Conservation (phyloP, 2,797 vertebrate species). For the Momotus momota region DNA sequence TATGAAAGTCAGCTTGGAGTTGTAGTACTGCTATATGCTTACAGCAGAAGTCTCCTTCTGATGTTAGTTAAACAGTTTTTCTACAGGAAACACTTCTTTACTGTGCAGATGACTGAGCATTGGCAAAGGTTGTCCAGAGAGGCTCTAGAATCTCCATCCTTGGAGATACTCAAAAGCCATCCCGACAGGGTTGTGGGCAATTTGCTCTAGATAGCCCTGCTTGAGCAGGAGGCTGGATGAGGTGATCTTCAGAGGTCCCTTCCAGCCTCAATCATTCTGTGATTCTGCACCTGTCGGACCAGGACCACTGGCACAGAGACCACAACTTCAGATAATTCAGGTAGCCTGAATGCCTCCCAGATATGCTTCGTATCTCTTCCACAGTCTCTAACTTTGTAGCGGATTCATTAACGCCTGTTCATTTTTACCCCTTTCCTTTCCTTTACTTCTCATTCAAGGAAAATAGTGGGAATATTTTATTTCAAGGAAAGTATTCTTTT, state of each 20-base stretch:
- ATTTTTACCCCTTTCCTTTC: not conserved
- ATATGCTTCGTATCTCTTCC: not conserved
- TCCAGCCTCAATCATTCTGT: not conserved
- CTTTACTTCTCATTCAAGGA: not conserved
- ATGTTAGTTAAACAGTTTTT: not conserved
- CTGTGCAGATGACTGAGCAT: not conserved
- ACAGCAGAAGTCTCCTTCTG: not conserved
- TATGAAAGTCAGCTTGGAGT: not conserved
- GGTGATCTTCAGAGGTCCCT: not conserved
- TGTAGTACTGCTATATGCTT: not conserved
- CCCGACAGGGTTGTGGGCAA: not conserved
- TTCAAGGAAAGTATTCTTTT: not conserved
- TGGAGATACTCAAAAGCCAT: not conserved
- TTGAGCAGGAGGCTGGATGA: not conserved
- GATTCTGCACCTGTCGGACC: not conserved
- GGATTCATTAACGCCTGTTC: not conserved
- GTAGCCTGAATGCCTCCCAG: not conserved
- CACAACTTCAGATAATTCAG: not conserved
- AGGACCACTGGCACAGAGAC: not conserved
- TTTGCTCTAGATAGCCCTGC: not conserved
- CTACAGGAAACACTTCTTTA: not conserved
- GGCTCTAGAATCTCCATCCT: not conserved
- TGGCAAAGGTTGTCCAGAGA: not conserved
- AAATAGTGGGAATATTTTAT: not conserved
- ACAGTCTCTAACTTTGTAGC: not conserved